phyloP scores from a whole-genome alignment of 2,888 invertebrate genomes.

The Sphinx pinastri region DNA sequence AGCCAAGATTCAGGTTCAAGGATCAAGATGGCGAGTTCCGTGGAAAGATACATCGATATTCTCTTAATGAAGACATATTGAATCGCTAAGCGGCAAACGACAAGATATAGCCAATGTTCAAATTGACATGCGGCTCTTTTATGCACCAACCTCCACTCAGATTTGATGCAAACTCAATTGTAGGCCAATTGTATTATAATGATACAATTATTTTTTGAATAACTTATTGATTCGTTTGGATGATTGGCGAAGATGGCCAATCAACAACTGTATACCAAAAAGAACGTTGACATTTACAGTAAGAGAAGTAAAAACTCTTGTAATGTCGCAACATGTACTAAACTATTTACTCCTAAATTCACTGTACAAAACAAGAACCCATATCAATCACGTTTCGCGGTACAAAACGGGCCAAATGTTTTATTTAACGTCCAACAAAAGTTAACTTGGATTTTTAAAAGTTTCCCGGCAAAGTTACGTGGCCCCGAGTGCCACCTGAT shows the following conservation, averaged over 20 bases:
- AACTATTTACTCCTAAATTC: too few relatives aligned
- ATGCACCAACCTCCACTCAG: constrained; percentile 58
- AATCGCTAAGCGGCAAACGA: constrained; percentile 77
- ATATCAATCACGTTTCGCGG: constrained; percentile 71
- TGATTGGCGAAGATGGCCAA: too few relatives aligned
- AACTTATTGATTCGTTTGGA: constrained; percentile 6
- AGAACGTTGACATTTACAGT: too few relatives aligned
- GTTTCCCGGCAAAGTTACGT: constrained; percentile 70
- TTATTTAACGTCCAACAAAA: constrained; percentile 70
- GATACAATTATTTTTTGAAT: constrained; percentile 26
- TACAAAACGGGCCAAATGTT: constrained; percentile 71
- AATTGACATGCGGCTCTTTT: constrained; percentile 78
- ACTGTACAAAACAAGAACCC: constrained; percentile 47
- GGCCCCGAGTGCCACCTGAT: constrained; percentile 68
- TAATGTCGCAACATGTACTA: too few relatives aligned
- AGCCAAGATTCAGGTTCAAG: constrained; percentile 63
- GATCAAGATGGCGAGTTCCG: constrained; percentile 79
- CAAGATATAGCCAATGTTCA: constrained; percentile 79
- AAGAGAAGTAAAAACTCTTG: too few relatives aligned
- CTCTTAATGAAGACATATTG: constrained; percentile 84
- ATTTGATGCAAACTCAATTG: constrained; percentile 49
- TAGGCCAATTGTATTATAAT: constrained; percentile 47
- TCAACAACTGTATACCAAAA: too few relatives aligned
- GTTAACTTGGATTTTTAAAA: constrained; percentile 83
- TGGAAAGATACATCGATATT: constrained; percentile 77